These are phyloP conservation scores for Xanthorhoe spadicearia DNA, from an alignment of 2,888 invertebrate species.

Conservation along the genomic window DNA sequence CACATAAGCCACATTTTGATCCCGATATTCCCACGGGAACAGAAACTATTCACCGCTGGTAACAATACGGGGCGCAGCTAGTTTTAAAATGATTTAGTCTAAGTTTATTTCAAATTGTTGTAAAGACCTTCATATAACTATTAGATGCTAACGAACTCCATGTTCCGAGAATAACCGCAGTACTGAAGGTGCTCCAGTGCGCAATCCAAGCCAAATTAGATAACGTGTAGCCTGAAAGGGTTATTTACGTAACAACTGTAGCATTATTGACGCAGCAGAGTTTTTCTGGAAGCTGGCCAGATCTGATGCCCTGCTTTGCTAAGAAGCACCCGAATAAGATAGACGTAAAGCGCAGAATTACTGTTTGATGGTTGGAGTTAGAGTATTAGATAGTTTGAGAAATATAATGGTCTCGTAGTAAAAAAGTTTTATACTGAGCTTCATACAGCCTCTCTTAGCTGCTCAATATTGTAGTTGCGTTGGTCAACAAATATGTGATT, in stretches of 20 bases:
- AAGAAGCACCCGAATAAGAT: background rate
- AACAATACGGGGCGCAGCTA: too few species aligned
- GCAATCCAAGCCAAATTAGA: conserved; percentile 34
- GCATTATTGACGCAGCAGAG: conserved; percentile 41
- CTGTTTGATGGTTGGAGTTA: background rate
- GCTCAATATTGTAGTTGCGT: background rate
- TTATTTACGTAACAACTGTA: conserved; percentile 39
- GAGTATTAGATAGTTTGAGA: background rate
- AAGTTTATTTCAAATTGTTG: background rate
- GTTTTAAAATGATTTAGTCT: too few species aligned
- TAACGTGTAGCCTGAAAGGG: conserved; percentile 34
- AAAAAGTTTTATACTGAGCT: too few species aligned
- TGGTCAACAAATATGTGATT: background rate
- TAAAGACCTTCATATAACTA: background rate
- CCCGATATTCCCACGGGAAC: too few species aligned
- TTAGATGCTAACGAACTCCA: background rate
- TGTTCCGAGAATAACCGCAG: conserved; percentile 17
- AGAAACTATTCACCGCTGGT: too few species aligned
- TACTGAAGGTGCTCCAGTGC: conserved; percentile 9
- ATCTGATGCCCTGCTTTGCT: background rate
- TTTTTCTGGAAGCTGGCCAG: conserved; percentile 43
- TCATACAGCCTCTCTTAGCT: too few species aligned
- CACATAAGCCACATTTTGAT: too few species aligned
- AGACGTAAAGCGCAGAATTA: background rate
- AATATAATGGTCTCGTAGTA: background rate